Percentiles rank a stretch among this genome's conserved stretches.
Evolutionary conservation across 1,140 invertebrate genomes (phyloP).

Genomic region (Camponotus pennsylvanicus): DNA sequence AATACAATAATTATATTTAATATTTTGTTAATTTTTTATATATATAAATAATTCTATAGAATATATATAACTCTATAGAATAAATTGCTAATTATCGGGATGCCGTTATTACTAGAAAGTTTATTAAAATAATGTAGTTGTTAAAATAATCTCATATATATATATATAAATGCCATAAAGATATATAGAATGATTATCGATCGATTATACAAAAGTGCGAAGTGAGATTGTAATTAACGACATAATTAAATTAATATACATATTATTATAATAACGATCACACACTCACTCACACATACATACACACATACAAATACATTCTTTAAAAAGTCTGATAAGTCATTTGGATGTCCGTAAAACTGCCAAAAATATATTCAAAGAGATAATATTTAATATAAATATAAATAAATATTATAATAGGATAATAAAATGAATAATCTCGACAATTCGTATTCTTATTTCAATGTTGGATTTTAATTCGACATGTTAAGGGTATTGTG

Average conservation of each 20-base stretch:
- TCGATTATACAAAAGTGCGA: slow-evolving; percentile 25
- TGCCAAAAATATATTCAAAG: not conserved
- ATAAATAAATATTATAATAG: not conserved
- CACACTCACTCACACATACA: no score
- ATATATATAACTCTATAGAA: slow-evolving; percentile 45
- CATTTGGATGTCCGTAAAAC: not conserved
- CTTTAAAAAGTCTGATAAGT: slow-evolving; percentile 2
- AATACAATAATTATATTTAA: slow-evolving; percentile 47
- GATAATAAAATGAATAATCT: not conserved
- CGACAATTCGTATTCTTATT: not conserved
- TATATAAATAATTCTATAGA: no score
- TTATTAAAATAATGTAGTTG: slow-evolving; percentile 52
- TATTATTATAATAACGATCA: slow-evolving; percentile 33
- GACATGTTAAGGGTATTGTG: not conserved
- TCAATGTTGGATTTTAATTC: not conserved
- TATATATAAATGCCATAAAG: slow-evolving; percentile 28
- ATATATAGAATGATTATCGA: slow-evolving; percentile 34
- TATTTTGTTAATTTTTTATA: slow-evolving; percentile 49
- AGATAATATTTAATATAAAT: not conserved
- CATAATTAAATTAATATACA: slow-evolving; percentile 29
- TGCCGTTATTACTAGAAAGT: slow-evolving; percentile 47
- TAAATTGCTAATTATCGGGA: slow-evolving; percentile 41
- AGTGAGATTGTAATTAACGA: slow-evolving; percentile 43
- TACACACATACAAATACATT: slow-evolving; percentile 12
- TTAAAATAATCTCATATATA: slow-evolving; percentile 38